phyloP scores from a whole-genome alignment of 2,797 vertebrate genomes.

The Microchirus variegatus region DNA sequence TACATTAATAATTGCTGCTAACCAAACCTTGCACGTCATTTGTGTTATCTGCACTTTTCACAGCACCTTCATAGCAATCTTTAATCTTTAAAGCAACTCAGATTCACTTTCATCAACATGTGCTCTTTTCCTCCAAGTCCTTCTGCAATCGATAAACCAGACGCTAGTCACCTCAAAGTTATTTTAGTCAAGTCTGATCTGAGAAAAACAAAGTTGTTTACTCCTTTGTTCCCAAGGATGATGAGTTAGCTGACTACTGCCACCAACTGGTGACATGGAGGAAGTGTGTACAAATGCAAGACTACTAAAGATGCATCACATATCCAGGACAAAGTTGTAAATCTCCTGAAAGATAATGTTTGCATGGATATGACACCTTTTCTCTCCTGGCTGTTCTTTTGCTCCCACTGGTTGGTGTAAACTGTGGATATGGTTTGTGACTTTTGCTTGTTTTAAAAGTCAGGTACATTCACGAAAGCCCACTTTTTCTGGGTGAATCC shows the following conservation, averaged over 20 bases:
- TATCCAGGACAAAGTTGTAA: neutral
- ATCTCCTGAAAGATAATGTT: neutral
- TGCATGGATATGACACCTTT: no score
- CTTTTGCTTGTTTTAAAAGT: no score
- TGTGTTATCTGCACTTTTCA: slow-evolving; percentile 1
- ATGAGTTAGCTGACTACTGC: slow-evolving; percentile 30
- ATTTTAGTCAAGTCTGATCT: slow-evolving; percentile 15
- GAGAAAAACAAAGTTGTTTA: slow-evolving; percentile 80
- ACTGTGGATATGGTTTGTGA: no score
- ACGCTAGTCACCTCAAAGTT: neutral
- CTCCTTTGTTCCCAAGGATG: slow-evolving; percentile 58
- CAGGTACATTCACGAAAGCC: neutral
- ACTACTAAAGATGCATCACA: neutral
- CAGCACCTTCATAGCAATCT: neutral
- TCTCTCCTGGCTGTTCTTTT: no score
- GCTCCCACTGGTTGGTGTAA: no score
- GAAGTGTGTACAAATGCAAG: slow-evolving; percentile 12
- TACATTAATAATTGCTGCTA: neutral
- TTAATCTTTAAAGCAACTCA: slow-evolving; percentile 6
- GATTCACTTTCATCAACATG: slow-evolving; percentile 1
- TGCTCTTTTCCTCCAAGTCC: neutral
- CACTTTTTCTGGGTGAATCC: neutral
- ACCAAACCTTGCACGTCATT: neutral
- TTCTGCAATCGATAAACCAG: neutral
- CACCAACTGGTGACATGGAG: slow-evolving; percentile 27